Base-by-base conservation (phyloP, 2,888 invertebrate species). In the Perizoma affinitatum region DNA sequence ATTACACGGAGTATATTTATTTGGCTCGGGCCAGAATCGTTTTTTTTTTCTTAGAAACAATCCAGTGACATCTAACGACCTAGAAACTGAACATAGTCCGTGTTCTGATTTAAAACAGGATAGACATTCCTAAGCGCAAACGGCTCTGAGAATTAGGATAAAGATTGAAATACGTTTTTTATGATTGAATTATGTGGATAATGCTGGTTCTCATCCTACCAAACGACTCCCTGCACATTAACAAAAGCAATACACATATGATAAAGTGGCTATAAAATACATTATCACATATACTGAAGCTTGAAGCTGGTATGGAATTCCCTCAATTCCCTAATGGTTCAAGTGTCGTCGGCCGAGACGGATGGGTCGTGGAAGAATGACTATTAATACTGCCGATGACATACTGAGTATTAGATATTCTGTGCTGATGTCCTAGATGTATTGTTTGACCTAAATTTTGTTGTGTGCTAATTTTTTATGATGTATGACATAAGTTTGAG, bases 311-410 rank as follows among this genome's bases (percentile, higher is more conserved):
- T 66, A 66, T 76, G 82, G 84, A 81, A 86, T 86, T 76, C 74
- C 69, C 76, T 81, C 82, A 81, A 84, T 86, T 78, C 77, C 77
- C 72, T 83, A 83, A 87, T 82, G 79, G 80, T 69, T 76, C 65
- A 72, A 78, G 78, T 78, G 75, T 77, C 79, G 71, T 73, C 63
- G 45, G 58, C 22, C 62, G 69, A 68, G 66, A 70, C 62, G 63
- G 61, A 61, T 67, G 61, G 56, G 7, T 56, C 63, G 72, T 78
- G 74, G 56, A 65, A 66, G 73, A 79, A 76, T 74, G 74, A 69
- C 69, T 77, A 78, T 73, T 76, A 78, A 72, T 75, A 77, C 49
- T n/a, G 5, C 59, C 61, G 61, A 46, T 67, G 67, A 66, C 71
- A 71, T 71, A 67, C 72, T 72, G 66, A 67, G 73, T 74, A 73